Base-by-base conservation (phyloP, 2,797 vertebrate species). In the Babyrousa celebensis region DNA sequence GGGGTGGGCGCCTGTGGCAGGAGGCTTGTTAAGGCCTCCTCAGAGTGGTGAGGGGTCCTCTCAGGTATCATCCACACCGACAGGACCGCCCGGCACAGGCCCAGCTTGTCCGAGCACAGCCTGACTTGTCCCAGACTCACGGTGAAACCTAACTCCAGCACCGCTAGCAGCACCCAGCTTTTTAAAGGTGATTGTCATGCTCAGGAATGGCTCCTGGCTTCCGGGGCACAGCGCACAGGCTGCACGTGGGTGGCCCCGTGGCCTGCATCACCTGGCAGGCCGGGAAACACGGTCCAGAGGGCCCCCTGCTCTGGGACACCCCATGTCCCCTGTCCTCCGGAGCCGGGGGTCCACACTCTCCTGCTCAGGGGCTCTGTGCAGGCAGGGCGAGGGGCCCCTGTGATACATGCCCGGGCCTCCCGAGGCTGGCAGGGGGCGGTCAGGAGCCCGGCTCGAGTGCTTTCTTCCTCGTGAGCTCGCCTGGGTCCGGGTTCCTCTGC, bases 141-240 rank as follows among this genome's bases (percentile, higher is more conserved):
- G 75, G 54, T 6, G 40, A n/a, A 40, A 58, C 43, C 52, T 43
- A 18, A 78, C 12, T 54, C 9, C 1, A 71, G 32, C 17, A 9
- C 43, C 7, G 0, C 43, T 16, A 4, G n/a, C 75, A 21, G 36
- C 43, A 54, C 96, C 84, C 95, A 92, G 92, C 88, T 70, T 62
- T 32, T 40, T 40, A 3, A 54, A 63, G 32, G 70, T 62, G 18
- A 77, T 17, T 32, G 18, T 15, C 48, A 6, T 10, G 12, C 21
- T 43, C 82, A 68, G 29, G 54, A 23, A 52, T 40, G 40, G 5
- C 1, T 36, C 62, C 6, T 25, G 32, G n/a, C 0, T 3, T 4
- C n/a, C 5, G 3, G 23, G 25, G 43, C 0, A 5, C 15, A 20
- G 25, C 15, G 2, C 18, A 1, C 2, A 3, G 63, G 58, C 20